Percentiles rank a stretch among this genome's conserved stretches.
Conservation (phyloP, 2,113 vertebrate species). For the Pseudorectes ferrugineus region DNA sequence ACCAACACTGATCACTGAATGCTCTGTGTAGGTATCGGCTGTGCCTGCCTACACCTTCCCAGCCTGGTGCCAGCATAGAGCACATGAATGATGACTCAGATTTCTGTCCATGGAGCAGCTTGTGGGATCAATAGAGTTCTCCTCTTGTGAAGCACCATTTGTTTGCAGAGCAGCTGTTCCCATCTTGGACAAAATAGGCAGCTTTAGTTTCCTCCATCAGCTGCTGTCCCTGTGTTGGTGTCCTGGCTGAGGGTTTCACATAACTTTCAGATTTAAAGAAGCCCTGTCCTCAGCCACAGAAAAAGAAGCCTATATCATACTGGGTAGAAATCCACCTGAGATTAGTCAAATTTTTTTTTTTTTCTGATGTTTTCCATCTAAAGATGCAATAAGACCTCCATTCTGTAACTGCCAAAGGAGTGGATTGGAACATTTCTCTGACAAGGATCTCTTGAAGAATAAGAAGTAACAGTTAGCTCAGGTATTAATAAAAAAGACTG, state of each 20-base stretch:
- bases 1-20: background rate
- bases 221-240: background rate
- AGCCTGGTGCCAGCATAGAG: background rate
- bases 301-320: background rate
- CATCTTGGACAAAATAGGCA: background rate
- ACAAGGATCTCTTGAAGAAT: background rate
- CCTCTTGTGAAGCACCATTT: slow-evolving; percentile 11
- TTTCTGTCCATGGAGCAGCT: background rate
- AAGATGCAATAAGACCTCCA: background rate
- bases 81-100: background rate
- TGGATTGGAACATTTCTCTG: background rate
- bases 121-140: background rate
- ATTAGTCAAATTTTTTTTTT: background rate
- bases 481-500: background rate
- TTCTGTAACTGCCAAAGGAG: background rate
- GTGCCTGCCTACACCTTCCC: background rate
- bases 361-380: background rate
- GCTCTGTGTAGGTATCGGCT: background rate
- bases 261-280: background rate
- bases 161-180: slow-evolving; percentile 27
- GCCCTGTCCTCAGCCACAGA: background rate
- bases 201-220: background rate
- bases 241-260: background rate
- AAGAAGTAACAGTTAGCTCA: background rate
- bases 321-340: background rate